These are phyloP conservation scores for Ptychadena robeensis DNA, from an alignment of 2,797 vertebrate genomes.

Conservation along the genomic window DNA sequence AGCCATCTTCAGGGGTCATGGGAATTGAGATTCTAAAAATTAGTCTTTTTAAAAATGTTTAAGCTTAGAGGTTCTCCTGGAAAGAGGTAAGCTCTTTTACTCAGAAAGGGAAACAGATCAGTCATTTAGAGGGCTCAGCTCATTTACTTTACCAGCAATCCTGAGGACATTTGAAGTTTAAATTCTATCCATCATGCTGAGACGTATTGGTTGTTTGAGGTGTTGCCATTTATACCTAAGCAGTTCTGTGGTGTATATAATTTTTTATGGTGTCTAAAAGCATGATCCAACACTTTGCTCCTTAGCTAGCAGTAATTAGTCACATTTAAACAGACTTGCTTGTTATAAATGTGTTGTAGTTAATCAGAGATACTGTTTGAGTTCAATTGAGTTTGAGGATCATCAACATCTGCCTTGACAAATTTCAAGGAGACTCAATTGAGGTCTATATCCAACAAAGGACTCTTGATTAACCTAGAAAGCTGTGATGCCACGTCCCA, in stretches of 20 bases:
- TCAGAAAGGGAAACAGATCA: not conserved
- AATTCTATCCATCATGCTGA: not conserved
- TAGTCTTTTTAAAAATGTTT: slow-evolving; percentile 28
- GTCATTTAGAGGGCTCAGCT: no score
- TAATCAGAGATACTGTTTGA: no score
- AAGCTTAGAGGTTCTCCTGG: not conserved
- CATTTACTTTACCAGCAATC: not conserved
- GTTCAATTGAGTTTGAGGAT: no score
- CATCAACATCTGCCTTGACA: no score
- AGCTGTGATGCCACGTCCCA: no score
- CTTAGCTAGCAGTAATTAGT: no score
- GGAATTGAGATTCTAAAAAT: slow-evolving; percentile 24
- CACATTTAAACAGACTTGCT: no score
- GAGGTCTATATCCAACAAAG: no score
- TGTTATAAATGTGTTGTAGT: no score
- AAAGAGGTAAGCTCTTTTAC: not conserved
- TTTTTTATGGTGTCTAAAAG: not conserved
- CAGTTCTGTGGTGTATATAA: not conserved
- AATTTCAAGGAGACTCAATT: no score
- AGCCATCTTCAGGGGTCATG: slow-evolving; percentile 30
- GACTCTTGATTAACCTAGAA: no score
- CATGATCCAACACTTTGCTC: no score
- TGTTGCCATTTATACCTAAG: not conserved
- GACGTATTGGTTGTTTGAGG: not conserved
- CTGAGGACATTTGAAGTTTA: not conserved